Base-by-base conservation (phyloP, 2,113 vertebrate species). In the Petromus typicus region DNA sequence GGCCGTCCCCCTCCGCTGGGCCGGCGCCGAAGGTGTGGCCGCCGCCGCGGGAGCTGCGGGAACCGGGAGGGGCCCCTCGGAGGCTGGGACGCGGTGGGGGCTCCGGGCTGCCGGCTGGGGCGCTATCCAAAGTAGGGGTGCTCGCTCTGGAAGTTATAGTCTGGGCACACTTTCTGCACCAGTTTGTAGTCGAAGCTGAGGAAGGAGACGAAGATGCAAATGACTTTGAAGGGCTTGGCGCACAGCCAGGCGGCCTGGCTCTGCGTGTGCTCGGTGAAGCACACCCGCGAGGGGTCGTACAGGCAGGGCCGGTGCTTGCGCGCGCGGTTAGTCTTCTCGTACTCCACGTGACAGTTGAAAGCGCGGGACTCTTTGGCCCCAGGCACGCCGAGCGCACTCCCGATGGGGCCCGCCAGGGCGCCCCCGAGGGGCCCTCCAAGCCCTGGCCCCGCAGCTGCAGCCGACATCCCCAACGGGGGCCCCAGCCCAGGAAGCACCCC, bases 121-220 rank as follows among this genome's bases (percentile, higher is more conserved):
- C 78, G 32, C 98, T 98, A 99, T 95, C 99, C 99, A 1, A 99
- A 99, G 92, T 99, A 99, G 64, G 99, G 99, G 86, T 99, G 99
- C 90, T 99, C 99, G 37, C 99, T 99, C 98, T 99, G 99, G 98
- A 99, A 99, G 98, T 99, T 99, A 98, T 99, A 99, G 98, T 99
- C 99, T 71, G 99, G 99, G 95, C 99, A 99, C 96, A 99, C 99
- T 98, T 99, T 99, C 98, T 99, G 99, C 94, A 99, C 99, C 97
- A 99, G 98, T 99, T 99, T 99, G 98, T 99, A 99, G 97, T 99
- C 99, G 90, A 99, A 99, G 98, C 99, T 99, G 96, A 99, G 99
- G 98, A 99, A 99, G 94, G 99, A 99, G 98, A 99, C 99, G 98
- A 99, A 99, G 98, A 99, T 99, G 98, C 99, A 99, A 98, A 99